Evolutionary conservation across 2,888 invertebrate genomes (phyloP).

Genomic region (Drosophila stalkeri): DNA sequence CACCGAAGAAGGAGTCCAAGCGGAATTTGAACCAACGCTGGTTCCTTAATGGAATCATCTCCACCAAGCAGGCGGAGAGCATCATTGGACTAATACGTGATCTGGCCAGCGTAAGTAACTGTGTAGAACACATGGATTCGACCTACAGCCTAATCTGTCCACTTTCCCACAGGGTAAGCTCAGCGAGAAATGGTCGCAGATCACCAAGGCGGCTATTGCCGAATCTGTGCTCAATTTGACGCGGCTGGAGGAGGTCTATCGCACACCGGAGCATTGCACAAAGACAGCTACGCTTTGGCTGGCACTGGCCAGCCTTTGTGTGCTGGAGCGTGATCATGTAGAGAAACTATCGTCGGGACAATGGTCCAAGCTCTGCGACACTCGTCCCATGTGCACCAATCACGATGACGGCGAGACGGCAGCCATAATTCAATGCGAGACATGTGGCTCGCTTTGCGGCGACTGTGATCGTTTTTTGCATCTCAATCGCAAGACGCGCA

Average conservation of each 20-base stretch:
- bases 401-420: constrained; percentile 98
- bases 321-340: constrained; percentile 95
- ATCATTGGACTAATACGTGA: constrained; percentile 95
- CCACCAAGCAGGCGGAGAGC: constrained; percentile 93
- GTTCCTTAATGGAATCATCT: constrained; percentile 95
- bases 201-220: constrained; percentile 95
- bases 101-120: constrained; percentile 93
- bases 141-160: too few relatives aligned
- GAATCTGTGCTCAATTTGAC: constrained; percentile 94
- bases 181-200: constrained; percentile 93
- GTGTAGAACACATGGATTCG: too few relatives aligned
- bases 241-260: constrained; percentile 90
- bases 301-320: constrained; percentile 96
- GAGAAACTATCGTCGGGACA: constrained; percentile 92
- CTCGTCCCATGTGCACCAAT: constrained; percentile 95
- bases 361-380: constrained; percentile 88
- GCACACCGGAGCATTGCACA: constrained; percentile 92
- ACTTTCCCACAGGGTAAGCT: constrained; percentile 90
- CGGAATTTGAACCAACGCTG: constrained; percentile 87
- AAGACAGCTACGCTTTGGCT: constrained; percentile 95
- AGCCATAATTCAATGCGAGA: constrained; percentile 96
- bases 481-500: constrained; percentile 93
- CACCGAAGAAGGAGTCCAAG: constrained; percentile 77
- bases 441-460: constrained; percentile 96
- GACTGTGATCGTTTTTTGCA: constrained; percentile 98